These are phyloP conservation scores for Cremastinae sp. DNA, from an alignment of 2,888 invertebrate species.

Conservation along the genomic window DNA sequence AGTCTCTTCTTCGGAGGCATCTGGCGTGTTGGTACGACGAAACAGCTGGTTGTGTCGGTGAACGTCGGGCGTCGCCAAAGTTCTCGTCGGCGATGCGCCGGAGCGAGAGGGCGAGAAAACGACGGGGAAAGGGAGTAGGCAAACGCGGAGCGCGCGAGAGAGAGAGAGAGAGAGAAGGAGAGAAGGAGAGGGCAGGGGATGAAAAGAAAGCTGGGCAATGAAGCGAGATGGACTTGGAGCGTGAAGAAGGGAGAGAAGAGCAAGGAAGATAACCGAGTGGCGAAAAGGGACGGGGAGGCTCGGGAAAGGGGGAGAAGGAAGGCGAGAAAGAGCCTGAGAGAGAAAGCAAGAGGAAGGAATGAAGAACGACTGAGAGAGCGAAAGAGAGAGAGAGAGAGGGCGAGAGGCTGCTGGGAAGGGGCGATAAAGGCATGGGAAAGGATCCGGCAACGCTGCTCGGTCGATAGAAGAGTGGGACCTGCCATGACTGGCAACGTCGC, in stretches of 20 bases:
- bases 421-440: slow-evolving; percentile 77
- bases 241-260: slow-evolving; percentile 54
- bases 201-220: slow-evolving; percentile 53
- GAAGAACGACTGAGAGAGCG: slow-evolving; percentile 49
- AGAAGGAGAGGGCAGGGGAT: slow-evolving; percentile 46
- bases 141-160: slow-evolving; percentile 29
- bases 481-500: slow-evolving; percentile 76
- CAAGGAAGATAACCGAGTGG: slow-evolving; percentile 39
- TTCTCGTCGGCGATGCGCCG: slow-evolving; percentile 48
- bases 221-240: slow-evolving; percentile 43
- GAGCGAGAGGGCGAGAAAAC: slow-evolving; percentile 51
- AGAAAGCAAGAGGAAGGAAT: slow-evolving; percentile 53
- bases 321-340: slow-evolving; percentile 48
- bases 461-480: slow-evolving; percentile 78
- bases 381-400: slow-evolving; percentile 59
- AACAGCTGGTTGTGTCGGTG: slow-evolving; percentile 69
- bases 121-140: slow-evolving; percentile 23
- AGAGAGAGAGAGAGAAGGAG: slow-evolving; percentile 32
- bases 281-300: slow-evolving; percentile 35
- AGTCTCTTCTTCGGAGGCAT: slow-evolving; percentile 68
- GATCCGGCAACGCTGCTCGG: slow-evolving; percentile 78
- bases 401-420: slow-evolving; percentile 70
- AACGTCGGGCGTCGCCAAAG: slow-evolving; percentile 55
- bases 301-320: slow-evolving; percentile 49
- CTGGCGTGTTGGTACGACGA: slow-evolving; percentile 71